Conservation (phyloP, 2,113 vertebrate species). For the Sebastes schlegelii region DNA sequence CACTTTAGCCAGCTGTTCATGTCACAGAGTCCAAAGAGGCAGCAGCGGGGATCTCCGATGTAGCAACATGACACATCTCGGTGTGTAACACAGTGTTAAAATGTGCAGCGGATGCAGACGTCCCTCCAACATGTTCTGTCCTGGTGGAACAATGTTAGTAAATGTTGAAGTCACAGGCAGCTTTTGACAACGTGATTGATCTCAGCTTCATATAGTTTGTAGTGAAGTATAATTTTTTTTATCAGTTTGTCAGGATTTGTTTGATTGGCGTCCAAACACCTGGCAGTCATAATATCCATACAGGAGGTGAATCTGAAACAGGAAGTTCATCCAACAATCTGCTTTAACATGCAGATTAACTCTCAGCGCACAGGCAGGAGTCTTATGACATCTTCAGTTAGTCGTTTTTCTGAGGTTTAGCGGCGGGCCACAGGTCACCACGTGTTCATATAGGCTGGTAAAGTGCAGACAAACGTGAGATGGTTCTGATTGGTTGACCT, state of each 20-base stretch:
- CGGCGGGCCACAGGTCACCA: constrained; percentile 11
- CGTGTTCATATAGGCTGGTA: constrained; percentile 24
- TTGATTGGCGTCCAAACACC: constrained; percentile 35
- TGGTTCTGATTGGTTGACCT: constrained; percentile 59
- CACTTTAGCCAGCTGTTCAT: constrained; percentile 23
- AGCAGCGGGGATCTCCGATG: constrained; percentile 1
- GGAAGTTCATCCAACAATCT: constrained; percentile 56
- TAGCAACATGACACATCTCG: constrained; percentile 32
- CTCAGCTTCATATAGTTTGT: constrained; percentile 43
- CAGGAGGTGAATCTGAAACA: constrained; percentile 39
- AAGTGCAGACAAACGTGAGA: constrained; percentile 30
- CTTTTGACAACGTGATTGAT: constrained; percentile 33
- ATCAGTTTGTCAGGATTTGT: constrained; percentile 29
- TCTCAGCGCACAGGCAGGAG: constrained; percentile 8
- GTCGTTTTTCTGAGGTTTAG: constrained; percentile 44
- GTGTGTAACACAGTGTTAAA: constrained; percentile 67
- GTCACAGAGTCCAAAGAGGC: constrained; percentile 51
- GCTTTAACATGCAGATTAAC: constrained; percentile 42
- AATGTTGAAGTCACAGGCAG: constrained; percentile 41
- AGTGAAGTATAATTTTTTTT: constrained; percentile 5
- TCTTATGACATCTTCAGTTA: constrained; percentile 59
- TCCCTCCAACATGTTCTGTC: constrained; percentile 11
- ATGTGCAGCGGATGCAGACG: constrained; percentile 53
- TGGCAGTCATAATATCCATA: constrained; percentile 1
- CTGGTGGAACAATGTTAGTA: not conserved